These are phyloP conservation scores for Eupithecia dodoneata DNA, from an alignment of 2,888 invertebrate species.

Conservation along the genomic window DNA sequence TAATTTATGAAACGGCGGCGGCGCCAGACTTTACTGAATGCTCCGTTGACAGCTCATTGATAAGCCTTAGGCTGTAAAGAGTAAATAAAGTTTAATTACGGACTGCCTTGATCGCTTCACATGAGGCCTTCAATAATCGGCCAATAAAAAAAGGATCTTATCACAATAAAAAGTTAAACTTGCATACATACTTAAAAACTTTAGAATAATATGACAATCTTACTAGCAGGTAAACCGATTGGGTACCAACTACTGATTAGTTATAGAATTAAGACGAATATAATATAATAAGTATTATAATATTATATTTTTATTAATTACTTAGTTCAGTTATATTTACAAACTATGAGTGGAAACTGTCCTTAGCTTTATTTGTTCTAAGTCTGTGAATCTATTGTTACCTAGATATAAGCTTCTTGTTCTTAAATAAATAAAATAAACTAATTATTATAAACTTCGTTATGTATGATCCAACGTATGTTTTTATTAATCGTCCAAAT, in stretches of 20 bases:
- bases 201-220: neutral
- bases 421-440: too few species aligned
- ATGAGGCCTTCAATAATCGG: neutral
- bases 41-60: neutral
- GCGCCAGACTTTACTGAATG: neutral
- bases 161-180: neutral
- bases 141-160: neutral
- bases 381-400: too few species aligned
- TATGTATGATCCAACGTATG: too few species aligned
- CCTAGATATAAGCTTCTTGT: too few species aligned
- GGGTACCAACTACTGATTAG: neutral
- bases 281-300: too few species aligned
- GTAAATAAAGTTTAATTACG: neutral
- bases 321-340: too few species aligned
- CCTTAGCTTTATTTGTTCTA: too few species aligned
- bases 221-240: neutral
- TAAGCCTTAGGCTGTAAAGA: neutral
- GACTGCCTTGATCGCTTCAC: neutral
- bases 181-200: neutral
- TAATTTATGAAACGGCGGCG: neutral
- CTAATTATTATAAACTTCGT: too few species aligned
- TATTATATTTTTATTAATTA: too few species aligned
- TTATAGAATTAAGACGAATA: neutral
- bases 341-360: too few species aligned
- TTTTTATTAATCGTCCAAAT: neutral